Base-by-base conservation (phyloP, 2,113 vertebrate genomes). In the Garra rufa region DNA sequence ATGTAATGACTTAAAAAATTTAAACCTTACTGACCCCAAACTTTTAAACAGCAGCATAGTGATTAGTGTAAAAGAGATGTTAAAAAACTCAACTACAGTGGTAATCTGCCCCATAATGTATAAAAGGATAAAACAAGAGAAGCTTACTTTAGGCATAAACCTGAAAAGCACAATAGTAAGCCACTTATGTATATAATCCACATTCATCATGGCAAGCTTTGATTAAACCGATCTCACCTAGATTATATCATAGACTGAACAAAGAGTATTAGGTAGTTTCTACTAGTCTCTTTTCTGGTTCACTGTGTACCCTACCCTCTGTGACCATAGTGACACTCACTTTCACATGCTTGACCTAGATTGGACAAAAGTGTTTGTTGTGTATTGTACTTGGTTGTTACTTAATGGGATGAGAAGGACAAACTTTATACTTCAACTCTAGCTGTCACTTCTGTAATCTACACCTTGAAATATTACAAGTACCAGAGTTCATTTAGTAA, bases 311-410 rank as follows among this genome's bases (percentile, higher is more conserved):
- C 85, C 91, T 93, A 93, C 91, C 91, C 93, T 65, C 75, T 43
- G 63, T 78, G 73, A 50, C 75, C 30, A 73, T 38, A 81, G 67
- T 81, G 57, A 93, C 91, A 90, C 90, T 88, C 81, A 69, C 87
- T 92, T 88, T 92, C 92, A 91, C 90, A 92, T 92, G 92, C 92
- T 91, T 93, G 93, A 93, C 93, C 93, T 94, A 91, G 92, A 92
- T 93, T 87, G 81, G 89, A 92, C 92, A 92, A 92, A 90, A 91
- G 91, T 92, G 77, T 91, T 87, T 91, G 86, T 91, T 92, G 87
- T 92, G 85, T 92, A 90, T 90, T 86, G 84, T 91, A 87, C 88
- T 90, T 91, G 89, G 89, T 80, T 9, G 88, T 92, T 76, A 81
- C 71, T 88, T 89, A 91, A 91, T 91, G 59, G 90, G 88, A 88